Evolutionary conservation across 2,888 invertebrate species (phyloP), one percentile per base, ranked within the genome.

Genomic region (Chrysodeixis includens): DNA sequence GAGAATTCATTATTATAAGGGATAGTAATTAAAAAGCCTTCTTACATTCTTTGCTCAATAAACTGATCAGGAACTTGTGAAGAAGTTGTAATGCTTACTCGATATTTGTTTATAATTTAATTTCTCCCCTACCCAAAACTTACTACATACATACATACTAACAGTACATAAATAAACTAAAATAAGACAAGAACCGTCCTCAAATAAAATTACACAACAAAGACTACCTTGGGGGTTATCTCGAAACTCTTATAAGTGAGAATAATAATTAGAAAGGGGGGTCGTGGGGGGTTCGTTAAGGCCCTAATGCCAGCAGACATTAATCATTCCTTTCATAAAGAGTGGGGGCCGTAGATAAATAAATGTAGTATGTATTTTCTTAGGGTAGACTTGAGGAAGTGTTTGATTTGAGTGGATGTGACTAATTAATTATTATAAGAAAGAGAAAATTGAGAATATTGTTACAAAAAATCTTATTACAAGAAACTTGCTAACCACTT

Each of bases 291-390:
- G 88, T 93, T 93, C 92, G 92, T 94, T 94, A 93, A 91, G 84
- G 90, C 92, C 94, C 92, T 94, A 94, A 94, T 93, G 94, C 93
- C 89, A 90, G 92, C 91, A 93, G 91, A 93, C 95, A 94, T 95
- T 95, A 95, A 95, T 95, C 95, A 95, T 94, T 93, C 94, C 95
- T 94, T 95, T 95, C 95, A 94, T 94, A 94, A 95, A 94, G 94
- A 94, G 93, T 93, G 93, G 93, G 79, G 92, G 92, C 86, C 83
- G 90, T 93, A 94, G 95, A 95, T 95, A 95, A 95, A 95, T 95
- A 95, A 95, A 93, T 94, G 93, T 94, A 94, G 92, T 94, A 94
- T 93, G 94, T 94, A 92, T 93, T 94, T 95, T 95, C 95, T 95
- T 94, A 92, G 94, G 92, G 92, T 92, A 93, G 89, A 91, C 93